Conservation (phyloP, 2,888 invertebrate genomes). For the Hirtodrosophila histrioides region DNA sequence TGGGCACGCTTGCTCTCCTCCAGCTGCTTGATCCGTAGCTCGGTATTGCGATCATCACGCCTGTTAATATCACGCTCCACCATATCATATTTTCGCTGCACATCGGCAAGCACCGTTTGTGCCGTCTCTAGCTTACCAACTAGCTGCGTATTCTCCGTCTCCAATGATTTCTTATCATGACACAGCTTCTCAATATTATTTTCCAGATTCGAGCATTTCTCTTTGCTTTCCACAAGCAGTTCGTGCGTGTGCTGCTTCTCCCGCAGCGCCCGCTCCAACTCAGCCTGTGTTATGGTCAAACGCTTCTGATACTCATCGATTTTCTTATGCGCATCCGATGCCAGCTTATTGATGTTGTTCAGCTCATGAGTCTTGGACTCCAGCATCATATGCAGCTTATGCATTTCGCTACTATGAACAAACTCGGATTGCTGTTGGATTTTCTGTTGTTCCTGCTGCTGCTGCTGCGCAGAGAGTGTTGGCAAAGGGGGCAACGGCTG, state of each 20-base stretch:
- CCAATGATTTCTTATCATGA: slow-evolving; percentile 84
- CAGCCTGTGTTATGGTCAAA: slow-evolving; percentile 86
- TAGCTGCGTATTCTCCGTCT: slow-evolving; percentile 85
- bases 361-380: slow-evolving; percentile 85
- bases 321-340: slow-evolving; percentile 69
- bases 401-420: slow-evolving; percentile 57
- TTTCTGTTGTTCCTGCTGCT: slow-evolving; percentile 22
- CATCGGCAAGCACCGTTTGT: slow-evolving; percentile 85
- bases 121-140: slow-evolving; percentile 86
- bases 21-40: slow-evolving; percentile 83
- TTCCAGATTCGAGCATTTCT: slow-evolving; percentile 82
- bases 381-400: slow-evolving; percentile 74
- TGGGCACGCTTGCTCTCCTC: slow-evolving; percentile 85
- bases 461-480: slow-evolving; percentile 10
- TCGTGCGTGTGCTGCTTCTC: slow-evolving; percentile 88
- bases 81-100: slow-evolving; percentile 83
- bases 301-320: slow-evolving; percentile 85
- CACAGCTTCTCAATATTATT: slow-evolving; percentile 76
- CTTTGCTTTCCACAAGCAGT: slow-evolving; percentile 85
- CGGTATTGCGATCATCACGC: slow-evolving; percentile 80
- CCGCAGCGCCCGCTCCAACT: slow-evolving; percentile 86
- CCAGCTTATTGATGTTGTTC: slow-evolving; percentile 84
- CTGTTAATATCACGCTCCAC: slow-evolving; percentile 80
- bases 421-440: slow-evolving; percentile 15
- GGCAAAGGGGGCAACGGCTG: slow-evolving; percentile 25